Conservation (phyloP, 2,797 vertebrate genomes). For the Gorsachius magnificus region DNA sequence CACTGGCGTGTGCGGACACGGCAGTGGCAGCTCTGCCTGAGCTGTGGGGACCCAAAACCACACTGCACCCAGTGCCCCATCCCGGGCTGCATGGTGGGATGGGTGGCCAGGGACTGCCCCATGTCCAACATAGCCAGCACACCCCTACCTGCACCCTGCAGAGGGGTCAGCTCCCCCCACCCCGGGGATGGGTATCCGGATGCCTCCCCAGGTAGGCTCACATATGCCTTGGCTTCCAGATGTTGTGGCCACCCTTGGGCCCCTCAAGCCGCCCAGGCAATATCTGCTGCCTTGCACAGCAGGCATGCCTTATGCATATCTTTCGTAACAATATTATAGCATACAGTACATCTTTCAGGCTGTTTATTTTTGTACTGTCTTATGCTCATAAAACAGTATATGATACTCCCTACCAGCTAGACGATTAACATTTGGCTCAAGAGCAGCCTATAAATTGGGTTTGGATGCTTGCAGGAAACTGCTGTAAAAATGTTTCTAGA, state of each 20-base stretch:
- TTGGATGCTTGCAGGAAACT: not conserved
- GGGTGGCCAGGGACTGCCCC: rapidly evolving
- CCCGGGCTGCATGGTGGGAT: rapidly evolving
- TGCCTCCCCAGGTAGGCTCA: not conserved
- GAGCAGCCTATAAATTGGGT: not conserved
- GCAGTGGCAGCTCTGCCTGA: not conserved
- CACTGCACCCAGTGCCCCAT: rapidly evolving
- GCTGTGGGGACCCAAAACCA: rapidly evolving
- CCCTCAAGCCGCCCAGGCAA: not conserved
- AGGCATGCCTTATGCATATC: too few species aligned
- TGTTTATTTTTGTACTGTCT: not conserved
- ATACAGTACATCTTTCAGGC: not conserved
- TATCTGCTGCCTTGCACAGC: not conserved
- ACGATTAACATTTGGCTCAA: not conserved
- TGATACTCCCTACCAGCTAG: not conserved
- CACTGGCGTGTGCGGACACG: rapidly evolving
- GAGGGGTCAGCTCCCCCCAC: rapidly evolving
- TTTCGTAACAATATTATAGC: not conserved
- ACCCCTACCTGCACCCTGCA: not conserved
- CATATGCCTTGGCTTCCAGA: not conserved
- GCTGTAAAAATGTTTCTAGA: not conserved
- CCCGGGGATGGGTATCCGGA: rapidly evolving
- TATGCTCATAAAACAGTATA: not conserved
- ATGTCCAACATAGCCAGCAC: not conserved
- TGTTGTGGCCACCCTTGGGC: not conserved